A percentile compares a stretch with the other conserved stretches of the same genome.
phyloP scores from a whole-genome alignment of 1,140 invertebrate genomes.

The Zelostemma sp. region DNA sequence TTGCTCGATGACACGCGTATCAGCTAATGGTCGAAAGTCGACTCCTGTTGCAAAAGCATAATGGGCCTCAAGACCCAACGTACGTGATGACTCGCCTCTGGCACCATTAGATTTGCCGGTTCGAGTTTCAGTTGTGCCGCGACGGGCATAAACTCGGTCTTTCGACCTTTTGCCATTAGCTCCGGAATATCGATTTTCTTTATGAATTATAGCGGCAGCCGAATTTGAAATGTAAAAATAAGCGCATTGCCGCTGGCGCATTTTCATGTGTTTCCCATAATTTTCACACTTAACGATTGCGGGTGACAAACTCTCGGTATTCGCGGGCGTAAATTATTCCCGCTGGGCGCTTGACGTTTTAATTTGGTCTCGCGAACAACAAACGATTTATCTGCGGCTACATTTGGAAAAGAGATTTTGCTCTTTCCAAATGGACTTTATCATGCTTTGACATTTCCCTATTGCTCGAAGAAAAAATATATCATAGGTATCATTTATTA shows the following conservation, averaged over 20 bases:
- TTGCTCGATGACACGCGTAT: constrained; percentile 40
- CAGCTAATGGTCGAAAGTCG: constrained; percentile 34
- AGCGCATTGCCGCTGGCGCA: not conserved
- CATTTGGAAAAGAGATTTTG: not conserved
- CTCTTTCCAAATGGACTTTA: not conserved
- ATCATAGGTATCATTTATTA: too few species aligned
- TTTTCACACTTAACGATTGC: constrained; percentile 39
- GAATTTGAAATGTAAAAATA: not conserved
- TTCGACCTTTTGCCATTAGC: not conserved
- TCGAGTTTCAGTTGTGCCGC: constrained; percentile 59
- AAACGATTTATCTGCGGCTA: not conserved
- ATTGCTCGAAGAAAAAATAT: too few species aligned
- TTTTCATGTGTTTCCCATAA: constrained; percentile 49
- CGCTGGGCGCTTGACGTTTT: constrained; percentile 19
- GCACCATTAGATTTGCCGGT: constrained; percentile 65
- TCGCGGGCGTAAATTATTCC: constrained; percentile 37
- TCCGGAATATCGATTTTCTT: not conserved
- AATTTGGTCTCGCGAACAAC: constrained; percentile 17
- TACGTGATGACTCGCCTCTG: constrained; percentile 61
- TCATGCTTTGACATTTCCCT: too few species aligned
- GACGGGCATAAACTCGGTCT: constrained; percentile 27
- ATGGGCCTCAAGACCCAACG: constrained; percentile 28
- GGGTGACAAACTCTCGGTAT: constrained; percentile 42
- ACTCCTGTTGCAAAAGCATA: constrained; percentile 37
- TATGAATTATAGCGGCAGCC: not conserved